phyloP scores from a whole-genome alignment of 2,797 vertebrate species.

The Podargus strigoides region DNA sequence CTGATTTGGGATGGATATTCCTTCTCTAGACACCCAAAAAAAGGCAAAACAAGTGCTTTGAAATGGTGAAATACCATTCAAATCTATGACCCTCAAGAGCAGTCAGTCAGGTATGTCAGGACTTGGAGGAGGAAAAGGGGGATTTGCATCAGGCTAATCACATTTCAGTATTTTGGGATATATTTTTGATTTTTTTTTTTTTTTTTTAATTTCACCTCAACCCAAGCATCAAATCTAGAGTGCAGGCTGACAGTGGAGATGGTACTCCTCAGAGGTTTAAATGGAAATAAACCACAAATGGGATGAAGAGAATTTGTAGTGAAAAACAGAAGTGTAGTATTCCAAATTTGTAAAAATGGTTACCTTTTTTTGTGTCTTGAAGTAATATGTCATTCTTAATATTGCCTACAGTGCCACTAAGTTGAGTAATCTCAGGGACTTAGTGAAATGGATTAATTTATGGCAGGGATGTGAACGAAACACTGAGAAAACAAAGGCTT shows the following conservation, averaged over 20 bases:
- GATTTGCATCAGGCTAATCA: not conserved
- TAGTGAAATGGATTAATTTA: not conserved
- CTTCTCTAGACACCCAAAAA: not conserved
- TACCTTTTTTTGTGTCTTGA: not conserved
- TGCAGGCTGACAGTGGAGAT: not conserved
- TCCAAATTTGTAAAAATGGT: not conserved
- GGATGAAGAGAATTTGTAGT: not conserved
- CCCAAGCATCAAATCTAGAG: not conserved
- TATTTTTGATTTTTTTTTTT: not conserved
- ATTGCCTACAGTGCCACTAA: not conserved
- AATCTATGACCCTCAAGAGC: not conserved
- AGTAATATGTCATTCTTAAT: not conserved
- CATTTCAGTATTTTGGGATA: not conserved
- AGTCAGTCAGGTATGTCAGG: not conserved
- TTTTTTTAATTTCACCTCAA: not conserved
- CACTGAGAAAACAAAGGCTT: not conserved
- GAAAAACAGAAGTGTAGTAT: not conserved
- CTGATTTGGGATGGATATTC: not conserved
- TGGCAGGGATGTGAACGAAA: not conserved
- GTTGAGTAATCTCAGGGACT: not conserved
- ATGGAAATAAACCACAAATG: not conserved
- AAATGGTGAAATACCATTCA: not conserved
- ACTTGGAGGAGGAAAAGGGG: not conserved
- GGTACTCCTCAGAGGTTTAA: not conserved
- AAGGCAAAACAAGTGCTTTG: rapidly evolving